Percentiles rank a stretch among this genome's conserved stretches.
These are phyloP conservation scores for Trachelus stipa DNA, from an alignment of 2,888 invertebrate genomes.

Conservation along the genomic window DNA sequence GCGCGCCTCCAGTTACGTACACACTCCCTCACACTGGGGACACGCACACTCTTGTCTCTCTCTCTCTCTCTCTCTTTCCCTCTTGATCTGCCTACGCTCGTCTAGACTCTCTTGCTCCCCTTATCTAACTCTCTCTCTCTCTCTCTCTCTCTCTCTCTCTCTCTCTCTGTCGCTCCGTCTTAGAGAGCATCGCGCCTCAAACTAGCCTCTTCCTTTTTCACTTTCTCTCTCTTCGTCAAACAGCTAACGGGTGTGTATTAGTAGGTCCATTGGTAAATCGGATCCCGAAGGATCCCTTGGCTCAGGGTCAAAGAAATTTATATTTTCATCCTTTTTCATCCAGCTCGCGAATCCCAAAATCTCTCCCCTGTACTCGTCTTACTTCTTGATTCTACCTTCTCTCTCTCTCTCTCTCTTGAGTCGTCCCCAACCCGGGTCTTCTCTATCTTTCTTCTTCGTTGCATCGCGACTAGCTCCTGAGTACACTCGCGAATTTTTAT, in stretches of 20 bases:
- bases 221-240: background rate
- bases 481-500: too few relatives aligned
- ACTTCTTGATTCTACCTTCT: background rate
- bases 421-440: too few relatives aligned
- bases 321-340: too few relatives aligned
- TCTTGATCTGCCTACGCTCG: slow-evolving; percentile 14
- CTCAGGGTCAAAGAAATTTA: too few relatives aligned
- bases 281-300: too few relatives aligned
- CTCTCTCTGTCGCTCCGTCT: slow-evolving; percentile 2
- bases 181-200: too few relatives aligned
- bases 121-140: slow-evolving; percentile 18
- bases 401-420: background rate
- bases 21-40: slow-evolving; percentile 31
- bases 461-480: too few relatives aligned
- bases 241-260: too few relatives aligned
- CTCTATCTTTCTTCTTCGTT: too few relatives aligned
- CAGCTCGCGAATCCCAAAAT: too few relatives aligned
- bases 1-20: slow-evolving; percentile 54
- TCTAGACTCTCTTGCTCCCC: slow-evolving; percentile 15
- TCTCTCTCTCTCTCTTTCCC: slow-evolving; percentile 1
- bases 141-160: slow-evolving; percentile 14
- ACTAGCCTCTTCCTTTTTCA: background rate
- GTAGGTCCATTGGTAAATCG: too few relatives aligned
- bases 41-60: slow-evolving; percentile 7
- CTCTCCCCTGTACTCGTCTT: too few relatives aligned